phyloP scores from a whole-genome alignment of 2,113 vertebrate genomes.

The Myxocyprinus asiaticus region DNA sequence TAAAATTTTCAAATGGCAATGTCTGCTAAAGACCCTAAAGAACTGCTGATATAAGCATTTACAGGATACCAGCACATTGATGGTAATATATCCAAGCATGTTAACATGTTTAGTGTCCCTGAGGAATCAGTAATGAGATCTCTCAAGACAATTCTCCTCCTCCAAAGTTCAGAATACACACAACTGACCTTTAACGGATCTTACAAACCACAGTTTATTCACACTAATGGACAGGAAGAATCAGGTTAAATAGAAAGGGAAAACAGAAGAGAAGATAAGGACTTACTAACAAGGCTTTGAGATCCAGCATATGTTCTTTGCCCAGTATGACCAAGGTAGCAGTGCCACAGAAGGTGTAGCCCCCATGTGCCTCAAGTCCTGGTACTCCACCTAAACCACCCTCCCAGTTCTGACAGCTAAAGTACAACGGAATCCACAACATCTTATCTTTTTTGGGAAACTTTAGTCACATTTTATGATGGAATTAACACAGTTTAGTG shows the following conservation, averaged over 20 bases:
- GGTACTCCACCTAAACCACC: conserved; percentile 93
- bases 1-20: neutral
- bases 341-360: conserved; percentile 94
- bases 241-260: too few species aligned
- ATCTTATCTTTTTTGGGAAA: too few species aligned
- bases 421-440: neutral
- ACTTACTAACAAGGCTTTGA: conserved; percentile 86
- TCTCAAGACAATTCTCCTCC: neutral
- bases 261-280: too few species aligned
- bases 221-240: too few species aligned
- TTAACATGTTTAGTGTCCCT: neutral
- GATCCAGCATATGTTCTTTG: conserved; percentile 87
- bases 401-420: conserved; percentile 98
- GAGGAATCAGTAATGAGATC: conserved; percentile 7
- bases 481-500: too few species aligned
- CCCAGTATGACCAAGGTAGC: conserved; percentile 91
- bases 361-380: conserved; percentile 92
- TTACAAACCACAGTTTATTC: too few species aligned
- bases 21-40: too few species aligned
- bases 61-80: neutral
- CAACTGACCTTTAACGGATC: neutral
- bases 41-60: neutral
- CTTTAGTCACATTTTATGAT: too few species aligned
- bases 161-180: neutral
- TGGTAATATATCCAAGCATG: neutral